Base-by-base conservation (phyloP, 2,113 vertebrate genomes). In the Bostrychus sinensis region DNA sequence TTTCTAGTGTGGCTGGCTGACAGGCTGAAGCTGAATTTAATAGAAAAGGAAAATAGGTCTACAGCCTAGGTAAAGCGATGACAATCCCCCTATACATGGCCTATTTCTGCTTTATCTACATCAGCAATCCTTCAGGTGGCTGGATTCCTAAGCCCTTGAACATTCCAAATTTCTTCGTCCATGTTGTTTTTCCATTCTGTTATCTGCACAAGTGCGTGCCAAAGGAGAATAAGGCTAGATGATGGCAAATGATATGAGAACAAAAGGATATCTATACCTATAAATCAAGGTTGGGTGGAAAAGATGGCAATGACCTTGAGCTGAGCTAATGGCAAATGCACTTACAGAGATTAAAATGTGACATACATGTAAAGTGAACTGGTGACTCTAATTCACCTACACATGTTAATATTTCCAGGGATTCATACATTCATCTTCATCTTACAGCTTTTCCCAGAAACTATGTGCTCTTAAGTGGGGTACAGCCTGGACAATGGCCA, bases 121-220 rank as follows among this genome's bases (percentile, higher is more conserved):
- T 78, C 77, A 65, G 77, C 48, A 39, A 60, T 71, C 59, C 74
- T 75, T 89, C 60, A 80, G 67, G 72, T 79, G 70, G 51, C 67
- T 77, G 78, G 77, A 90, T 85, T 83, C 77, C 73, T 72, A 56
- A 76, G 66, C 82, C 82, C 77, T 68, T 71, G 62, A 78, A 62
- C 80, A 58, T 70, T 64, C 70, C 61, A 67, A 62, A 79, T 81
- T 72, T 81, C 53, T 51, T 3, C 25, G 14, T 9, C 14, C 59
- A 63, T 66, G 51, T 66, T 80, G 59, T 61, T 76, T 84, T 50
- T 57, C n/a, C 2, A 13, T 54, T 73, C 67, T 17, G 55, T 77
- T 83, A 80, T 84, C 71, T 2, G 38, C 58, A 56, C 60, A 66
- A 77, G 77, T 79, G 79, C 86, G 28, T 83, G 86, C 62, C 76